Base-by-base conservation (phyloP, 2,797 vertebrate species). In the Steatocranus sp. region DNA sequence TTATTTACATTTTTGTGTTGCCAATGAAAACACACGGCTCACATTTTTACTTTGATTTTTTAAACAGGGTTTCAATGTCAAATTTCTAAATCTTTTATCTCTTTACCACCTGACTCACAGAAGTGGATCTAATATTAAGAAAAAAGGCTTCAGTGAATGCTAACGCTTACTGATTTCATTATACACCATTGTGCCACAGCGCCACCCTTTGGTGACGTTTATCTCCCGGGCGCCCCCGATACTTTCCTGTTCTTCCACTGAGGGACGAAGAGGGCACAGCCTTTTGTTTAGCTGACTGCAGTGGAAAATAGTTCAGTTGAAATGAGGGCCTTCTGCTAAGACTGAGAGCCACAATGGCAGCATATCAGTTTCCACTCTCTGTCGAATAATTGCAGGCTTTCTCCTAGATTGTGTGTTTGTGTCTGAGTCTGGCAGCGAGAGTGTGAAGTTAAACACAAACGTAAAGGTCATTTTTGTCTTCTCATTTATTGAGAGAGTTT, bases 301-400 rank as follows among this genome's bases (percentile, higher is more conserved):
- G 87, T 89, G 94, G 94, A 93, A 95, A 94, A 89, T 74, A 66
- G 66, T 83, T 86, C 23, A 25, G 75, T 46, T 61, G 38, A 92
- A 93, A 87, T 78, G 75, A 92, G 75, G 20, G n/a, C 75, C 54
- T 86, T 88, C 61, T 78, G 34, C 66, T 77, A 49, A 50, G 80
- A 90, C 88, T 46, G 25, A 78, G 61, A 86, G 80, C 76, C 86
- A 79, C 86, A 74, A 81, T 90, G 90, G 90, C 89, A 89, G 81
- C 86, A 32, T 88, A 93, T 94, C 93, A 92, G 83, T 93, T 94
- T 94, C 93, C 92, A 90, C 84, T 87, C 83, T 32, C 17, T 82
- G 76, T n/a, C 82, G 61, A 91, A 88, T 91, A 89, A 92, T 89
- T 92, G 61, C 81, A 88, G 87, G 70, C 83, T 89, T 86, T 91